Evolutionary conservation across 1,140 invertebrate species (phyloP), one percentile per base, ranked within the genome.

Genomic region (Hylyphantes graminicola): DNA sequence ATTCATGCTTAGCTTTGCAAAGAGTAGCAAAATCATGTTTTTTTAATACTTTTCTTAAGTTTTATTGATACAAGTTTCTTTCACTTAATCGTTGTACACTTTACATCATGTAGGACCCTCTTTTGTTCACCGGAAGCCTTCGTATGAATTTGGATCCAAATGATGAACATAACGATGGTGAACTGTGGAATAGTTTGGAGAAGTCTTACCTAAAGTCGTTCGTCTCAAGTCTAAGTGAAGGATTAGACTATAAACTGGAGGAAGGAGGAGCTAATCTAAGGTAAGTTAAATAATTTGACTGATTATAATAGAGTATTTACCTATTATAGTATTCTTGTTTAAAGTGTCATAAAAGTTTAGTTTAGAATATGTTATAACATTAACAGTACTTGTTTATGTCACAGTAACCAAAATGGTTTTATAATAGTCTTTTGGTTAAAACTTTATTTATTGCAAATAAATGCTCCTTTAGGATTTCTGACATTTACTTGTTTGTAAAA

Each of bases 41-140:
- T 35, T 35, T 2, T 2, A 35, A 35, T 35, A 35, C 35, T 35
- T 35, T 35, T 35, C 35, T 2, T 35, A 35, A 35, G 35, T 35
- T 35, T 35, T 2, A 35, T 35, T 35, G 35, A 35, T 35, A 35
- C 35, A 35, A 35, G 35, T 35, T 59, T 74, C 0, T n/a, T 74
- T 74, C 13, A 4, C n/a, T 12, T 48, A 67, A 68, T 13, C 10
- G 8, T 7, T 15, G 11, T 48, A 48, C 50, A 7, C 50, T 59
- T 35, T 57, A 48, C 50, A 48, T 0, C 11, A 86, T 88, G 51
- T 68, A 91, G 89, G 96, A 97, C 91, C 96, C 91, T n/a, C 89
- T 97, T 80, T 90, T 97, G 70, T 97, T 97, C 90, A 95, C 95
- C 51, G 95, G 96, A 75, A 94, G 93, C 55, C 89, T 97, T 82